Base-by-base conservation (phyloP, 2,797 vertebrate species). In the Hafferia zeledoni region DNA sequence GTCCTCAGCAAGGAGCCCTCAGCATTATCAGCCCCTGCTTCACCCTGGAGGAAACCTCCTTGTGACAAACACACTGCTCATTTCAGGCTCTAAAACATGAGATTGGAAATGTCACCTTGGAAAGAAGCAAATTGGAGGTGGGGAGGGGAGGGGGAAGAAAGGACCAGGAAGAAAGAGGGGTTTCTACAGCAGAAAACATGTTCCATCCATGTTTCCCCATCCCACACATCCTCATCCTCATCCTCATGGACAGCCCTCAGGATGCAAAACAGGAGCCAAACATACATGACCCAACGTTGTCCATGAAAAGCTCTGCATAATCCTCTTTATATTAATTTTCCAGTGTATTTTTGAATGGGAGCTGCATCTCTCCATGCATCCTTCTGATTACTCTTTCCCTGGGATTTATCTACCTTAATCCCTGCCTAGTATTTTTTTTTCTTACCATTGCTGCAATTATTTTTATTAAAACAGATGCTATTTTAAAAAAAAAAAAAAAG, bases 231-330 rank as follows among this genome's bases (percentile, higher is more conserved):
- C 27, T 76, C 50, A 59, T 3, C 27, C 27, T 76, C 50, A 59
- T n/a, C 67, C 59, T 63, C 37, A 4, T 0, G 44, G 74, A 2
- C 6, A 55, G 13, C 35, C 35, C 35, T 39, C 30, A 1, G 46
- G 39, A 10, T 68, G 56, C 8, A 63, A 79, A 90, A 50, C 23
- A 43, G 10, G 10, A 39, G 37, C 37, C 37, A n/a, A 64, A 11
- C 15, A 6, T 2, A 2, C 7, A 11, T 25, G 53, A 39, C n/a
- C 9, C 50, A 11, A 9, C 0, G 0, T 3, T 43, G 41, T 7
- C 37, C 28, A 1, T 11, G 31, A 24, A 61, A 19, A 70, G 39
- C 31, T 70, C 78, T 55, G 11, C 31, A 20, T 5, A 30, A 84
- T 10, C 23, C 39, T 43, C 52, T 81, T 52, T 65, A 2, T 31